A percentile compares a stretch with the other conserved stretches of the same genome.
Conservation (phyloP, 2,888 invertebrate species). For the Eilema depressum region DNA sequence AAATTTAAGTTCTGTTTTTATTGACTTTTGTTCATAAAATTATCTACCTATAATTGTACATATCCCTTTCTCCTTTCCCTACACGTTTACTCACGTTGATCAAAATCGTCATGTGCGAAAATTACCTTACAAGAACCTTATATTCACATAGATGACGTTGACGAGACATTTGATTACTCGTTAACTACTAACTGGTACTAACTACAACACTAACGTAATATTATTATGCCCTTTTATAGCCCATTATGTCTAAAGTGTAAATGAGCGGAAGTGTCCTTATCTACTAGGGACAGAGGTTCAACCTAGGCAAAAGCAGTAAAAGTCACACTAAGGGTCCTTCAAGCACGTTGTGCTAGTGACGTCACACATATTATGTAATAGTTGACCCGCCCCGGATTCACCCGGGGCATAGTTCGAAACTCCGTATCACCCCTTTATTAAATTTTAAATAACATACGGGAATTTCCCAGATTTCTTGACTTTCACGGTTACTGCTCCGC, state of each 20-base stretch:
- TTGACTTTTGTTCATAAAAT: too few species aligned
- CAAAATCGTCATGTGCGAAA: neutral
- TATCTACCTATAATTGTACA: too few species aligned
- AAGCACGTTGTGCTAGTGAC: neutral
- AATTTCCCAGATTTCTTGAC: too few species aligned
- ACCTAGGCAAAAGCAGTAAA: constrained; percentile 1
- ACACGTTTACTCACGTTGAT: neutral
- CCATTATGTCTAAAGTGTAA: constrained; percentile 3
- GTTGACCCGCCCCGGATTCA: too few species aligned
- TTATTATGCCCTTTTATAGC: neutral
- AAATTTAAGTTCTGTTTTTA: too few species aligned
- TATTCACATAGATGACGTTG: neutral
- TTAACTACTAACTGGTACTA: neutral
- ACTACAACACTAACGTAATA: neutral
- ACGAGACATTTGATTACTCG: neutral
- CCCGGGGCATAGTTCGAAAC: too few species aligned
- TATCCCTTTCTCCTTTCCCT: too few species aligned
- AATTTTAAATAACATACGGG: too few species aligned
- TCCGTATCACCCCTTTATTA: too few species aligned
- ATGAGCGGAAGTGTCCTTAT: constrained; percentile 1
- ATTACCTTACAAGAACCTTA: neutral
- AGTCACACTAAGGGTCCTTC: neutral
- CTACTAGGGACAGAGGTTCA: neutral
- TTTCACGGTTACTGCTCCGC: too few species aligned
- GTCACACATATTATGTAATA: neutral